Conservation (phyloP, 2,113 vertebrate genomes). For the Aptenodytes patagonicus region DNA sequence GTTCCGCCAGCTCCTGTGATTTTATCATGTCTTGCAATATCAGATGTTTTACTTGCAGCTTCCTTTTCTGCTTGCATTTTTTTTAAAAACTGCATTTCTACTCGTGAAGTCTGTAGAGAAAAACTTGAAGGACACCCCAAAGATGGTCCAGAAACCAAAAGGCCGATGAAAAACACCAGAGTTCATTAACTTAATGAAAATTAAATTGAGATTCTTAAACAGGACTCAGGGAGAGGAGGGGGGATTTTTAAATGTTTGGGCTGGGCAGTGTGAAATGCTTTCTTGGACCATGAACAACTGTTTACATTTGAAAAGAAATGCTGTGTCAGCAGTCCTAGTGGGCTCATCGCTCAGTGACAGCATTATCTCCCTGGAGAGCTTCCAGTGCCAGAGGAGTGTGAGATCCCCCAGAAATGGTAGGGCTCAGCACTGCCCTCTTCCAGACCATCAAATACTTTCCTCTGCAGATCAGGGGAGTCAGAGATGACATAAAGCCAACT, state of each 20-base stretch:
- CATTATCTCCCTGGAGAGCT: neutral
- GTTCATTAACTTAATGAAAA: neutral
- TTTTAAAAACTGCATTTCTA: neutral
- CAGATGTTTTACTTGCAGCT: neutral
- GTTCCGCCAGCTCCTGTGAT: slow-evolving; percentile 13
- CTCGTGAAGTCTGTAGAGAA: neutral
- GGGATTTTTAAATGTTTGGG: neutral
- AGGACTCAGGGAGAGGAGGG: neutral
- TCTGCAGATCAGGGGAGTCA: neutral
- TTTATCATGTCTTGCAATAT: slow-evolving; percentile 10
- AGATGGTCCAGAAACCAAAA: neutral
- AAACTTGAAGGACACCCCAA: neutral
- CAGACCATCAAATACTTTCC: neutral
- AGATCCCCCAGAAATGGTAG: neutral
- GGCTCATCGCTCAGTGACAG: neutral
- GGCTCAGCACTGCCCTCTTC: neutral
- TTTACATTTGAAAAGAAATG: slow-evolving; percentile 18
- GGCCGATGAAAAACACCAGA: neutral
- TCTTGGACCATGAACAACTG: neutral
- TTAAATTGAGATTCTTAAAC: neutral
- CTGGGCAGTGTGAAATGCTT: neutral
- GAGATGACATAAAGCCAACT: neutral
- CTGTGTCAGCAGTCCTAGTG: slow-evolving; percentile 4
- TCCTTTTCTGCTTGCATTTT: neutral
- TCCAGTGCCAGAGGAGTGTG: neutral